These are phyloP conservation scores for Psephotus haematonotus DNA, from an alignment of 2,113 vertebrate species.

Conservation along the genomic window DNA sequence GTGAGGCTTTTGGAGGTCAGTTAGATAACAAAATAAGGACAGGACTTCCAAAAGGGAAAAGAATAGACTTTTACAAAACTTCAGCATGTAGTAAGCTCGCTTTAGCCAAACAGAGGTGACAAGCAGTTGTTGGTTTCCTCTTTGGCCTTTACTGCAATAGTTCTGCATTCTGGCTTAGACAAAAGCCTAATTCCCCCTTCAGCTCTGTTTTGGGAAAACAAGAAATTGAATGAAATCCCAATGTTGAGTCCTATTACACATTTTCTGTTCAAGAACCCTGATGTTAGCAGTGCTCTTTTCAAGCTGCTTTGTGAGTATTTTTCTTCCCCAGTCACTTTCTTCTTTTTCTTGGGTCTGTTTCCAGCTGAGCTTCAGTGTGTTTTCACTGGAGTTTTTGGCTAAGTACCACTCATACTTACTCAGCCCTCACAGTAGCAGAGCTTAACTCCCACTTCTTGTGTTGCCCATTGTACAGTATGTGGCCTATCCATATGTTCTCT, in stretches of 20 bases:
- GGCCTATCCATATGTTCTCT: rapidly evolving
- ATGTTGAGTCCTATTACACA: background rate
- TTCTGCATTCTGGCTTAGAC: background rate
- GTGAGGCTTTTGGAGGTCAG: background rate
- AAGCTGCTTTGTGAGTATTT: background rate
- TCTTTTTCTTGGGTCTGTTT: background rate
- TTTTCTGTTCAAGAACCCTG: background rate
- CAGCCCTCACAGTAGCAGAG: background rate
- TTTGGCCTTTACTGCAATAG: background rate
- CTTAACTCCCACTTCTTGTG: background rate
- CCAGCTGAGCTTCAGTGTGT: background rate
- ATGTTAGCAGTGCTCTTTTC: background rate
- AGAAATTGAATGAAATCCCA: background rate
- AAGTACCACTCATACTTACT: background rate
- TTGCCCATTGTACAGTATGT: background rate
- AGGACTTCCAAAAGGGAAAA: background rate
- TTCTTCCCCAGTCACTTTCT: background rate
- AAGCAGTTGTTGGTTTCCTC: background rate
- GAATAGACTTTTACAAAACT: background rate
- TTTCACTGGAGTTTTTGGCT: background rate
- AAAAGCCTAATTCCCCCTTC: background rate
- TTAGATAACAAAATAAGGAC: background rate
- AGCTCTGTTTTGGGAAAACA: background rate
- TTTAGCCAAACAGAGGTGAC: background rate
- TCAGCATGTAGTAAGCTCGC: background rate